Evolutionary conservation across 2,888 invertebrate species (phyloP).

Genomic region (Hirtodrosophila cameraria): DNA sequence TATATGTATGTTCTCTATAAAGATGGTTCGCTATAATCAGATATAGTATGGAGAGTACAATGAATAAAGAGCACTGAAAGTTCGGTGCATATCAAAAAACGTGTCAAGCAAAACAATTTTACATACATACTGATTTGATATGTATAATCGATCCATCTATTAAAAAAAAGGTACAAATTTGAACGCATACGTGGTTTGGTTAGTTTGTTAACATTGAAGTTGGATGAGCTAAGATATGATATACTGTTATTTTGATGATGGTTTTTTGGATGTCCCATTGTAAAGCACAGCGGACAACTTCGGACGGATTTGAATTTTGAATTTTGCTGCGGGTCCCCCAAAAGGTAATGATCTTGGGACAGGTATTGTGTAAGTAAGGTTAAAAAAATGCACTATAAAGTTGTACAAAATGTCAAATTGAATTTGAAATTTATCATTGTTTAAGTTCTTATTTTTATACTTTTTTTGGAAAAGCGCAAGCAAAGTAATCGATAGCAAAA

Average conservation of each 20-base stretch:
- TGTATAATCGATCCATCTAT: conserved; percentile 21
- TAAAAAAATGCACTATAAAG: conserved; percentile 1
- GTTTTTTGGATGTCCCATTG: conserved; percentile 3
- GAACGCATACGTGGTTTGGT: conserved; percentile 24
- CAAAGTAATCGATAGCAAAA: conserved; percentile 34
- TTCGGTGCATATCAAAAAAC: conserved; percentile 15
- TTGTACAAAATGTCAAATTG: conserved; percentile 17
- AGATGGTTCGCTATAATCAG: conserved; percentile 1
- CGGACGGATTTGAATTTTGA: not conserved
- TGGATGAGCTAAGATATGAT: too few relatives aligned
- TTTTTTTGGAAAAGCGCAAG: conserved; percentile 33
- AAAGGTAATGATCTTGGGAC: not conserved
- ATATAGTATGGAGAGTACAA: conserved; percentile 1
- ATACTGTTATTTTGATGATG: too few relatives aligned
- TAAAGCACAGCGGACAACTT: conserved; percentile 19
- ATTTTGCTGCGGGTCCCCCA: not conserved
- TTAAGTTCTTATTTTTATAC: not conserved
- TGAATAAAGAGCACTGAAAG: conserved; percentile 7
- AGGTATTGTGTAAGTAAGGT: not conserved
- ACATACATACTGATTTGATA: conserved; percentile 4
- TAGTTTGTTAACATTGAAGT: not conserved
- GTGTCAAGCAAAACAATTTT: conserved; percentile 61
- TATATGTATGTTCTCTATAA: conserved; percentile 7
- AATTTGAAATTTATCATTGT: conserved; percentile 1
- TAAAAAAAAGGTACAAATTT: conserved; percentile 21